These are phyloP conservation scores for Halichoeres trimaculatus DNA, from an alignment of 2,113 vertebrate species.

Conservation along the genomic window DNA sequence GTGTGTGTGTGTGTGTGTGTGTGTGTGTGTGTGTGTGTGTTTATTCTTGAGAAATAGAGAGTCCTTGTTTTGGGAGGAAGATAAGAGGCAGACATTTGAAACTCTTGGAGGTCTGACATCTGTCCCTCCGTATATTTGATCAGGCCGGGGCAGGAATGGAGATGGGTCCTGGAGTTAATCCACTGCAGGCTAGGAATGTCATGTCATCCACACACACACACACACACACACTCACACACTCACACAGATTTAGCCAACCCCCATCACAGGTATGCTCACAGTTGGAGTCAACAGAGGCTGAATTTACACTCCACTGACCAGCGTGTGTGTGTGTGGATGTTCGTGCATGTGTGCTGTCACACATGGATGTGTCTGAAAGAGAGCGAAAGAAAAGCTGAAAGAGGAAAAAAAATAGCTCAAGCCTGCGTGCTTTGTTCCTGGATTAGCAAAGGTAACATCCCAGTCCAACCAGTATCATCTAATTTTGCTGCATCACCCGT, in stretches of 20 bases:
- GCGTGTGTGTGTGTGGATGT: slow-evolving; percentile 1
- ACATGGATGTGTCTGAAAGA: slow-evolving; percentile 54
- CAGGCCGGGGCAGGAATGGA: slow-evolving; percentile 58
- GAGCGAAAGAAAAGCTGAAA: not conserved
- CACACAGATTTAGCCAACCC: slow-evolving; percentile 45
- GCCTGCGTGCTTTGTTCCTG: slow-evolving; percentile 24
- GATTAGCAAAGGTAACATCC: slow-evolving; percentile 42
- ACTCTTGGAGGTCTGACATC: slow-evolving; percentile 64
- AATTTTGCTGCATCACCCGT: slow-evolving; percentile 65
- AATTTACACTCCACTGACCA: slow-evolving; percentile 48
- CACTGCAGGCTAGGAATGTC: slow-evolving; percentile 73
- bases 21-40: no score
- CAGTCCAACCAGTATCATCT: slow-evolving; percentile 38
- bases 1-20: no score
- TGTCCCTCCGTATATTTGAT: slow-evolving; percentile 71
- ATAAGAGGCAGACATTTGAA: slow-evolving; percentile 56
- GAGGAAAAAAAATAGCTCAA: not conserved
- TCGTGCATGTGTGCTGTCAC: not conserved
- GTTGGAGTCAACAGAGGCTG: slow-evolving; percentile 57
- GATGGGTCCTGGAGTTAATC: slow-evolving; percentile 70
- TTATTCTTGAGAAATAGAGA: slow-evolving; percentile 4
- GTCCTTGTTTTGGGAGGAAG: no score
- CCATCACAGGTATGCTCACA: slow-evolving; percentile 70
- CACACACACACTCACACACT: slow-evolving; percentile 35
- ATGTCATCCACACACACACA: slow-evolving; percentile 50